Percentiles rank a stretch among this genome's conserved stretches.
Conservation (phyloP, 2,888 invertebrate species). For the Pandemis heparana region DNA sequence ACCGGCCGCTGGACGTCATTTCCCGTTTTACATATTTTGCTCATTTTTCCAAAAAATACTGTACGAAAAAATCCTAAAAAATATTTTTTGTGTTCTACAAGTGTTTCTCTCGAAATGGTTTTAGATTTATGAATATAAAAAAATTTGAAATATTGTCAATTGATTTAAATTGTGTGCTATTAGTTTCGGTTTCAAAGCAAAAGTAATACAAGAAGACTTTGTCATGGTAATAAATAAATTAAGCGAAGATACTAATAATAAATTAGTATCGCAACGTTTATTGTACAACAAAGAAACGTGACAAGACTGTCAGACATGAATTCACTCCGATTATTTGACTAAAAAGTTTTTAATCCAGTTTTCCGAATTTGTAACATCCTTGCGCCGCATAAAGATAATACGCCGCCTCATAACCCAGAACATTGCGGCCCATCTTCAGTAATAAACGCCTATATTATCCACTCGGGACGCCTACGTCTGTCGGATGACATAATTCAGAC, state of each 20-base stretch:
- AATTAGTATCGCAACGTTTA: neutral
- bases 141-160: too few relatives aligned
- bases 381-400: conserved; percentile 38
- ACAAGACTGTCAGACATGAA: neutral
- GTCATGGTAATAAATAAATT: neutral
- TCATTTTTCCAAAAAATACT: too few relatives aligned
- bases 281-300: neutral
- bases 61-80: too few relatives aligned
- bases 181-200: neutral
- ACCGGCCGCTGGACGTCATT: too few relatives aligned
- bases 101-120: too few relatives aligned
- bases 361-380: conserved; percentile 37
- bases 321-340: too few relatives aligned
- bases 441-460: conserved; percentile 51
- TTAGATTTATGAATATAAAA: too few relatives aligned
- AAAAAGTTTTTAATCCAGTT: neutral
- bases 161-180: neutral
- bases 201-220: neutral
- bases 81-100: too few relatives aligned
- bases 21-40: too few relatives aligned
- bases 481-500: conserved; percentile 50
- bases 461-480: conserved; percentile 48
- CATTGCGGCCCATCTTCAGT: conserved; percentile 46
- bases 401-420: conserved; percentile 44
- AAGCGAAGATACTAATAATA: neutral